Percentiles rank a stretch among this genome's conserved stretches.
phyloP scores from a whole-genome alignment of 2,113 vertebrate species.

The Procapra przewalskii region DNA sequence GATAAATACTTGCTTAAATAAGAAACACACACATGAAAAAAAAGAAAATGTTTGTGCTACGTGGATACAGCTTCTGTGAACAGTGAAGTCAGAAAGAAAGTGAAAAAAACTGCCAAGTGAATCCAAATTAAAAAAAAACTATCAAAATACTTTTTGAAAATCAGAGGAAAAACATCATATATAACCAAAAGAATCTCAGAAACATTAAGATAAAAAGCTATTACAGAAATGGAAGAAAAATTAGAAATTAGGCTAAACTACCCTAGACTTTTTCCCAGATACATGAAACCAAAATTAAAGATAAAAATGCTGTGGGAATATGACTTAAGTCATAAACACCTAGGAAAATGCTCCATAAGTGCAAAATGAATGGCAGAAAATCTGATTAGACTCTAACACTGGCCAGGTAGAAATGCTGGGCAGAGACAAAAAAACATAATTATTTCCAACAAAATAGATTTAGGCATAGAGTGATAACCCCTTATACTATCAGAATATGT shows the following conservation, averaged over 20 bases:
- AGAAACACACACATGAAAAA: background rate
- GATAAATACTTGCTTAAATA: background rate
- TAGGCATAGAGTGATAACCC: conserved; percentile 25
- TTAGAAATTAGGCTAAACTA: conserved; percentile 17
- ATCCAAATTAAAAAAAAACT: background rate
- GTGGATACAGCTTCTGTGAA: background rate
- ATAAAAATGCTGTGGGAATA: conserved; percentile 36
- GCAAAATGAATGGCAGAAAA: conserved; percentile 66
- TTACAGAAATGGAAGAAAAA: background rate
- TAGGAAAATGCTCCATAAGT: conserved; percentile 54
- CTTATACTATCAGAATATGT: conserved; percentile 27
- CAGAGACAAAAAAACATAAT: conserved; percentile 48
- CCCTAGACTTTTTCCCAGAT: background rate
- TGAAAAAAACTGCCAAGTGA: background rate
- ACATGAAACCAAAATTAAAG: conserved; percentile 55
- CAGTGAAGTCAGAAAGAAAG: background rate
- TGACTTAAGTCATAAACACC: conserved; percentile 53
- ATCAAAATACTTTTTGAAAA: background rate
- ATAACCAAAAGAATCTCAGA: background rate
- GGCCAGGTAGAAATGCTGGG: conserved; percentile 42
- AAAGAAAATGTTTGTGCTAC: background rate
- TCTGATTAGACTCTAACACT: conserved; percentile 54
- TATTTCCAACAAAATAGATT: conserved; percentile 61
- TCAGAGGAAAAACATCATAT: background rate
- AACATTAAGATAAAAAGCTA: background rate